These are phyloP conservation scores for Picus viridis DNA, from an alignment of 2,797 vertebrate species.

Conservation along the genomic window DNA sequence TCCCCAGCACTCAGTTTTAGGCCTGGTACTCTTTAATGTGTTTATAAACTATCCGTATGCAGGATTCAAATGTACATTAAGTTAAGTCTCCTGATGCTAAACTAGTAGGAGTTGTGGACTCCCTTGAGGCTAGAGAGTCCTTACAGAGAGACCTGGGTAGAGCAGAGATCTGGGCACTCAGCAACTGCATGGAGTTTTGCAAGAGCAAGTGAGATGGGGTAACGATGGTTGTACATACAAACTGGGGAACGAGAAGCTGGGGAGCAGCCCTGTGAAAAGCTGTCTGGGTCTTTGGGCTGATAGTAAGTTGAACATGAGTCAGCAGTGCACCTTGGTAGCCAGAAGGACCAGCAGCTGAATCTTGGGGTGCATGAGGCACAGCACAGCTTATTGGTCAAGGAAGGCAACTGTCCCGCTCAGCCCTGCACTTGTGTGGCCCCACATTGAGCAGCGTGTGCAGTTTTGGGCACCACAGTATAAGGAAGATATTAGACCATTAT, in stretches of 20 bases:
- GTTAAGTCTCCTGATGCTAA: no score
- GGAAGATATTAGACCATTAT: no score
- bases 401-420: no score
- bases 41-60: background rate
- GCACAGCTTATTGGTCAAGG: background rate
- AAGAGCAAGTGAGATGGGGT: background rate
- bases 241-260: background rate
- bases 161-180: background rate
- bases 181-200: rapidly evolving
- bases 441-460: background rate
- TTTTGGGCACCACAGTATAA: background rate
- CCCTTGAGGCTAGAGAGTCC: no score
- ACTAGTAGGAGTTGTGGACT: no score
- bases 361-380: background rate
- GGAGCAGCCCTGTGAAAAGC: background rate
- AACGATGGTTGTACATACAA: background rate
- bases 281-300: no score
- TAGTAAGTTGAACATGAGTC: no score
- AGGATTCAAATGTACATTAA: background rate
- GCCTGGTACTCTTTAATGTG: background rate
- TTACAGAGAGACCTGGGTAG: no score
- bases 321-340: no score
- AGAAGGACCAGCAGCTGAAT: background rate
- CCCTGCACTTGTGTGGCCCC: background rate
- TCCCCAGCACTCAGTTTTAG: background rate